A percentile compares a stretch with the other conserved stretches of the same genome.
Conservation (phyloP, 2,888 invertebrate genomes). For the Caenorhabditis sp. region DNA sequence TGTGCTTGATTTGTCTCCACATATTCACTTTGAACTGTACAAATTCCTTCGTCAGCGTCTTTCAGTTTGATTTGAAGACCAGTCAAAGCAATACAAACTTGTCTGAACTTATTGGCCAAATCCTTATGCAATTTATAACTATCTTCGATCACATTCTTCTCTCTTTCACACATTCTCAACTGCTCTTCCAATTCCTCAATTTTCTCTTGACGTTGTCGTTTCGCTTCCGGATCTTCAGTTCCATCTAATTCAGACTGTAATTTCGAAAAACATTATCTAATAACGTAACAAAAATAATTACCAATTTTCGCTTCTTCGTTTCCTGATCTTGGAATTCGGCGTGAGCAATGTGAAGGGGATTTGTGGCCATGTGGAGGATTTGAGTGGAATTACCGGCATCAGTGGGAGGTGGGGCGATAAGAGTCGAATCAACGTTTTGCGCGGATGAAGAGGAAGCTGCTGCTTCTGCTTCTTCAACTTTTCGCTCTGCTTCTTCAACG, state of each 20-base stretch:
- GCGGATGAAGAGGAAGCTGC: neutral
- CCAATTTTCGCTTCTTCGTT: slow-evolving; percentile 29
- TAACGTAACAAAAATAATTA: neutral
- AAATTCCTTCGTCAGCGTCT: slow-evolving; percentile 45
- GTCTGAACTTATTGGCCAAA: slow-evolving; percentile 36
- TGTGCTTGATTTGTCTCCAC: slow-evolving; percentile 25
- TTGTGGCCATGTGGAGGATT: slow-evolving; percentile 42
- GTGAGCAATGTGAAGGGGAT: slow-evolving; percentile 34
- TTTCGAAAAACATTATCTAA: neutral
- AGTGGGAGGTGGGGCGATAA: slow-evolving; percentile 13
- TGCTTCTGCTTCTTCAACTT: slow-evolving; percentile 15
- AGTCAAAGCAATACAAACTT: slow-evolving; percentile 42
- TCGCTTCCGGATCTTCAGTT: slow-evolving; percentile 14
- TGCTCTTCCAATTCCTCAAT: slow-evolving; percentile 28
- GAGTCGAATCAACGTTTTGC: neutral
- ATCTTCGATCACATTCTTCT: slow-evolving; percentile 36
- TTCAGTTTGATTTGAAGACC: slow-evolving; percentile 52
- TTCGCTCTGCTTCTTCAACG: slow-evolving; percentile 7
- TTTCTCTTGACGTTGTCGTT: slow-evolving; percentile 13
- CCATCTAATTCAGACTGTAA: slow-evolving; percentile 5
- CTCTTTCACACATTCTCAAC: slow-evolving; percentile 15
- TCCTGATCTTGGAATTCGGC: slow-evolving; percentile 32
- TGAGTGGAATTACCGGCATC: slow-evolving; percentile 45
- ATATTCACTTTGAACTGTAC: slow-evolving; percentile 45
- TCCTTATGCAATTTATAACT: slow-evolving; percentile 34